Percentiles rank a stretch among this genome's conserved stretches.
These are phyloP conservation scores for Hippocampus barbouri DNA, from an alignment of 2,113 vertebrate genomes.

Conservation along the genomic window DNA sequence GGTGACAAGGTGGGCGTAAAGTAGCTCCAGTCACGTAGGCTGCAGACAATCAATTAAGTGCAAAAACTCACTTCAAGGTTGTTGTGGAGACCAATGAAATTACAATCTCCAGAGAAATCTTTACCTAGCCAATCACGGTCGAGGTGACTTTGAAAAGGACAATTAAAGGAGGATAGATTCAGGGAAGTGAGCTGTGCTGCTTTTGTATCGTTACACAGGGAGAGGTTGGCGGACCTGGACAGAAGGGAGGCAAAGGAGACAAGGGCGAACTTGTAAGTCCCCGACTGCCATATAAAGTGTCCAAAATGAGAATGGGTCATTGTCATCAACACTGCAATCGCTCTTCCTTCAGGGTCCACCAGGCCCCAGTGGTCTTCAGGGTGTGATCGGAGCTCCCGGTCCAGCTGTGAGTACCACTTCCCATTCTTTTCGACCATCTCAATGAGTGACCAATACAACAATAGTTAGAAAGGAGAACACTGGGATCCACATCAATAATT, in stretches of 20 bases:
- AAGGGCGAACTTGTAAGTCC: constrained; percentile 93
- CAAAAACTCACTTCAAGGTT: constrained; percentile 56
- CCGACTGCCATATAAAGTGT: neutral
- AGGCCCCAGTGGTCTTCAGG: constrained; percentile 87
- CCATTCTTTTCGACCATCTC: neutral
- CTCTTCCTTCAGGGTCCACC: constrained; percentile 82
- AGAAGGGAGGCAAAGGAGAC: constrained; percentile 95
- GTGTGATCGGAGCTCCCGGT: constrained; percentile 91
- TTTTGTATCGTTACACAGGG: constrained; percentile 74
- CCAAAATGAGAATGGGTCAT: neutral
- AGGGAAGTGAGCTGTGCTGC: constrained; percentile 34
- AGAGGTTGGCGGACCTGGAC: constrained; percentile 93
- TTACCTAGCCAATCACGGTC: constrained; percentile 37
- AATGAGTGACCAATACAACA: neutral
- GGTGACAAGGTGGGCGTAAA: constrained; percentile 86
- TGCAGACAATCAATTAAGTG: constrained; percentile 68
- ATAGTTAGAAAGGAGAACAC: neutral
- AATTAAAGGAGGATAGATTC: constrained; percentile 18
- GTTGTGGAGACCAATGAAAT: constrained; percentile 58
- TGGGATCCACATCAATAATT: too few species aligned
- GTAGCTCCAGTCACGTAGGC: constrained; percentile 44
- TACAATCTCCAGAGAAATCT: constrained; percentile 59
- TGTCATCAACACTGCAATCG: neutral
- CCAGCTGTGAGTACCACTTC: constrained; percentile 85
- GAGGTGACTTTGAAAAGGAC: constrained; percentile 56